Evolutionary conservation across 2,113 vertebrate genomes (phyloP).

Genomic region (Meles meles): DNA sequence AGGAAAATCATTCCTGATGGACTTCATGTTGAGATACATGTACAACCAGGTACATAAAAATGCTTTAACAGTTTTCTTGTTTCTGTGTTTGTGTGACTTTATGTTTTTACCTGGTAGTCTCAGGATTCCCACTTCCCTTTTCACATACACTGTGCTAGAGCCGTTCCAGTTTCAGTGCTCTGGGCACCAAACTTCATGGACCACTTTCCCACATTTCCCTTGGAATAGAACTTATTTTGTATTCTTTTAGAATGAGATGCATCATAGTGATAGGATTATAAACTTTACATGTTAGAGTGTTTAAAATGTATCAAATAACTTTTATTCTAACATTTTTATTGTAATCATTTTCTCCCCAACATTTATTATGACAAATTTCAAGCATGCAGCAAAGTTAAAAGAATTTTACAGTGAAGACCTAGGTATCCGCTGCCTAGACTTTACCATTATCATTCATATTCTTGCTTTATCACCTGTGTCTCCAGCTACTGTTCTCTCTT

Average conservation of each 20-base stretch:
- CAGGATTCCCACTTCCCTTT: background rate
- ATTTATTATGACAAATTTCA: conserved; percentile 15
- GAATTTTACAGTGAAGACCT: background rate
- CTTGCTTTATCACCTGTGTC: background rate
- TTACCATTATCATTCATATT: background rate
- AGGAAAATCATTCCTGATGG: conserved; percentile 99
- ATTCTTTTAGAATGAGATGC: background rate
- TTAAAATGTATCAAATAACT: conserved; percentile 12
- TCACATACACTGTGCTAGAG: background rate
- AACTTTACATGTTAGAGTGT: background rate
- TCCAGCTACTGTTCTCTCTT: background rate
- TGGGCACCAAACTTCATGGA: background rate
- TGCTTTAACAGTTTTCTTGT: background rate
- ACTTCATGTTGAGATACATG: conserved; percentile 99
- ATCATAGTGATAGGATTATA: background rate
- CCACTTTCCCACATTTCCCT: background rate
- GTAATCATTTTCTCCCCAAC: background rate
- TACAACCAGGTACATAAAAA: conserved; percentile 89
- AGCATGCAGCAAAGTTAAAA: background rate
- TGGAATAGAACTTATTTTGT: background rate
- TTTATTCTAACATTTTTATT: background rate
- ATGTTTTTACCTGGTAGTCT: background rate
- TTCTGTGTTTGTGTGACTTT: background rate
- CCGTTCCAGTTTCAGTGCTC: background rate
- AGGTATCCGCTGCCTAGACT: background rate